phyloP scores from a whole-genome alignment of 2,113 vertebrate species.

The Sapajus apella region DNA sequence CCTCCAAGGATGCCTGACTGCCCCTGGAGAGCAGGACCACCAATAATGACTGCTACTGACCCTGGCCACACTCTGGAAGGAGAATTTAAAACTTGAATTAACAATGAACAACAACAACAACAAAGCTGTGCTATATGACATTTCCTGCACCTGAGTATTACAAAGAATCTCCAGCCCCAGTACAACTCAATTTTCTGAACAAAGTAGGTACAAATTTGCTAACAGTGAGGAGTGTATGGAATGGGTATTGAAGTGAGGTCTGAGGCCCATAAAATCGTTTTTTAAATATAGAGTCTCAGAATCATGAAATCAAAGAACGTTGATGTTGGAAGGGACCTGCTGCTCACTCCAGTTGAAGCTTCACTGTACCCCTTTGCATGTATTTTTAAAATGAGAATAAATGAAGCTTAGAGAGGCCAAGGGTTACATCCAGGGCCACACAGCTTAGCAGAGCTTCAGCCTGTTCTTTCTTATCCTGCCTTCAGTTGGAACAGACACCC shows the following conservation, averaged over 20 bases:
- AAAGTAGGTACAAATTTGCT: background rate
- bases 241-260: background rate
- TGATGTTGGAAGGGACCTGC: background rate
- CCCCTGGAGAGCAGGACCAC: background rate
- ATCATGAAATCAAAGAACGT: background rate
- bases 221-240: background rate
- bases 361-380: too few relatives aligned
- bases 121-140: background rate
- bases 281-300: background rate
- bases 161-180: background rate
- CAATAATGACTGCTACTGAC: background rate
- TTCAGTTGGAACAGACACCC: background rate
- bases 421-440: background rate
- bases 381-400: conserved; percentile 34
- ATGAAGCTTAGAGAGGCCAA: background rate
- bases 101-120: background rate
- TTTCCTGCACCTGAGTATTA: background rate
- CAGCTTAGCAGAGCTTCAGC: background rate
- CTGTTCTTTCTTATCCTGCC: background rate
- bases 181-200: background rate
- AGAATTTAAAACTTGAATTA: background rate
- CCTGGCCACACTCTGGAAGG: background rate
- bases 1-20: background rate
- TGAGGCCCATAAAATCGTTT: background rate
- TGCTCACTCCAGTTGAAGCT: background rate